Evolutionary conservation across 2,113 vertebrate species (phyloP), one percentile per base, ranked within the genome.

Genomic region (Mus spicilegus): DNA sequence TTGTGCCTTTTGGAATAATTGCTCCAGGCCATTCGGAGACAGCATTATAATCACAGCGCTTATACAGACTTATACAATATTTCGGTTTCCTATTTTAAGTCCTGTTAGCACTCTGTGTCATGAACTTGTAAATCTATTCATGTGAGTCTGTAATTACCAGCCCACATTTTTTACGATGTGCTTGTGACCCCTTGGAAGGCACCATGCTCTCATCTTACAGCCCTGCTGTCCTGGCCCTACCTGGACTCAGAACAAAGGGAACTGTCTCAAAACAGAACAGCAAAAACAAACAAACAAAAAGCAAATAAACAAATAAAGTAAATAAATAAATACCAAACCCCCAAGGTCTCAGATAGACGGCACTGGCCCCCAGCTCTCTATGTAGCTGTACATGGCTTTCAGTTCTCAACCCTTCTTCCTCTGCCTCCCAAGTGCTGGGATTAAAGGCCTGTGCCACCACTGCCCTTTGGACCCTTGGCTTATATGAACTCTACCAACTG

Each of bases 1-100:
- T 61, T 95, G 97, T 96, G 87, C 93, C 51, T 96, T 97, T 97
- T 85, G 76, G 96, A 96, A 91, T 96, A 96, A 97, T 97, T 97
- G 91, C 95, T 84, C 6, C 80, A 81, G 93, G 84, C 95, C 96
- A 81, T 94, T 97, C 87, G 70, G 93, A 96, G 97, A 96, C 75
- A 94, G 96, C 87, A 80, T 96, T 89, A 70, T 93, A 97, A 96
- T 94, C 81, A 95, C 51, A 93, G 89, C 63, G 63, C 82, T 95
- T 87, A 76, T 5, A 58, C 65, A 84, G 39, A 93, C 86, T 75
- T 77, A 58, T 58, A 90, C 93, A 93, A 80, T 97, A 97, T 97
- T 95, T 96, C 89, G 20, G 90, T 90, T 94, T 91, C 84, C 91
- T 87, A 17, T 85, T 97, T 94, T 93, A 94, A 87, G 28, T 14